Evolutionary conservation across 2,113 vertebrate genomes (phyloP).

Genomic region (Heterotis niloticus): DNA sequence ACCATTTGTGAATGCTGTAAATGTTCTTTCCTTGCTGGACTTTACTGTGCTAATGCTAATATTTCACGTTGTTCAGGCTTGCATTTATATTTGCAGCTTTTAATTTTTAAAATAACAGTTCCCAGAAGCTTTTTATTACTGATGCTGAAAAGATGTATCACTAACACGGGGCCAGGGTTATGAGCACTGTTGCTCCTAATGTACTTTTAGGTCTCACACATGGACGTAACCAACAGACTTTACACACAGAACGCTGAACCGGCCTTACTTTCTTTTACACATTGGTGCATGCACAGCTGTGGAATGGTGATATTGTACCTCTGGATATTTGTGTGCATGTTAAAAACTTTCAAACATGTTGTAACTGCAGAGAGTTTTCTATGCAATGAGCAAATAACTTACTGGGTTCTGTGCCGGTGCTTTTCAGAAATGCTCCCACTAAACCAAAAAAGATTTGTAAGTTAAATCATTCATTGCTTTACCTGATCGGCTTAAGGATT

Average conservation of each 20-base stretch:
- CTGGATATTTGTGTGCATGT: background rate
- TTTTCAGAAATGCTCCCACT: background rate
- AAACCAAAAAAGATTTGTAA: background rate
- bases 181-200: background rate
- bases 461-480: background rate
- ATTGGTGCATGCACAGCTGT: background rate
- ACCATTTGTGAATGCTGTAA: background rate
- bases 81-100: background rate
- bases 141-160: background rate
- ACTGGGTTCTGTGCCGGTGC: too few species aligned
- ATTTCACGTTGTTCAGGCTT: background rate
- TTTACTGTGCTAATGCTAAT: too few species aligned
- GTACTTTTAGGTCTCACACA: background rate
- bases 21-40: background rate
- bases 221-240: background rate
- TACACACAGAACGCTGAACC: background rate
- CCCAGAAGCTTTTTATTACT: background rate
- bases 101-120: background rate
- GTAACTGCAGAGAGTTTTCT: background rate
- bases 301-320: background rate
- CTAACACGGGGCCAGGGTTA: background rate
- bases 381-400: background rate
- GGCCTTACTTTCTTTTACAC: too few species aligned
- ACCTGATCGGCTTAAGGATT: background rate
- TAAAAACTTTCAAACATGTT: constrained; percentile 2